These are phyloP conservation scores for Poecilobothrus nobilitatus DNA, from an alignment of 2,888 invertebrate species.

Conservation along the genomic window DNA sequence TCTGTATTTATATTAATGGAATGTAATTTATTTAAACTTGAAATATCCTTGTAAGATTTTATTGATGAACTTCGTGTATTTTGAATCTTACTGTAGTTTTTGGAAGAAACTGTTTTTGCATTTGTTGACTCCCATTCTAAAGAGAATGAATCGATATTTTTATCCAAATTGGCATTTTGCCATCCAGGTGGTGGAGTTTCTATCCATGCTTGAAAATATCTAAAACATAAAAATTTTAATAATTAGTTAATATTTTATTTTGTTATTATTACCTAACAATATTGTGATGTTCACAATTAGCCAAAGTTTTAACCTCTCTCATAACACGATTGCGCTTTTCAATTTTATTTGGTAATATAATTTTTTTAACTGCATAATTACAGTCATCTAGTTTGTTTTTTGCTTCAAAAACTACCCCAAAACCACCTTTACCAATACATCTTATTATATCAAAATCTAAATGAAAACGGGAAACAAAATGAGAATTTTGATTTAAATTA, in stretches of 20 bases:
- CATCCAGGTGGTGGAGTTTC: constrained; percentile 84
- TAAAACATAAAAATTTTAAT: constrained; percentile 46
- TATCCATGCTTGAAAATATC: constrained; percentile 92
- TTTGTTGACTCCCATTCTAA: constrained; percentile 36
- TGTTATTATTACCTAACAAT: constrained; percentile 71
- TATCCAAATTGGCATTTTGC: constrained; percentile 68
- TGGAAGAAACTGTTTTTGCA: neutral
- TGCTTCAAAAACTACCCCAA: constrained; percentile 93
- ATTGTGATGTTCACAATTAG: constrained; percentile 87
- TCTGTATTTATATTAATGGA: too few relatives aligned
- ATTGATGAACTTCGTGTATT: too few relatives aligned
- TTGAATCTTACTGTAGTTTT: too few relatives aligned
- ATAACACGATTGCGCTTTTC: constrained; percentile 79
- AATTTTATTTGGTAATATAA: constrained; percentile 74
- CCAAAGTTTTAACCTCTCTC: constrained; percentile 90
- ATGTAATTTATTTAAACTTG: too few relatives aligned
- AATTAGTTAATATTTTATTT: too few relatives aligned
- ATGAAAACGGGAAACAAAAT: constrained; percentile 57
- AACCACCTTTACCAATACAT: constrained; percentile 84
- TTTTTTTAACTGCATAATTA: constrained; percentile 90
- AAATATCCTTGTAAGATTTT: too few relatives aligned
- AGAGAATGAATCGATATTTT: constrained; percentile 41
- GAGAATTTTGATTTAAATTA: constrained; percentile 22
- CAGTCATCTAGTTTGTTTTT: constrained; percentile 90
- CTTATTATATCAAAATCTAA: constrained; percentile 75